Evolutionary conservation across 2,888 invertebrate genomes (phyloP).

Genomic region (Adela reaumurella): DNA sequence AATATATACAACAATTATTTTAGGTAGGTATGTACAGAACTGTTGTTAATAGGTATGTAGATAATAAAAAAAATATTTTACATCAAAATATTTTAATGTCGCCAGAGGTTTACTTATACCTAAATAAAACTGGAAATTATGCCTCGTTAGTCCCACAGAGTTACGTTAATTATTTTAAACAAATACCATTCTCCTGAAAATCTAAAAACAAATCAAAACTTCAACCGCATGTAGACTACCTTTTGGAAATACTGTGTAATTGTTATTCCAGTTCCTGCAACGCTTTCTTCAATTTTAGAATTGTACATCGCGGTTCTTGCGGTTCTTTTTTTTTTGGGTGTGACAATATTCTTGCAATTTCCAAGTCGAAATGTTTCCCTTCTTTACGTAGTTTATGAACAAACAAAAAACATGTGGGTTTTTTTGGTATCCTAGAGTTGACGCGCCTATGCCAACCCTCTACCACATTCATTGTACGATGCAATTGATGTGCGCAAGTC

Average conservation of each 20-base stretch:
- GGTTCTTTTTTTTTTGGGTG: conserved; percentile 2
- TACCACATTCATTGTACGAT: conserved; percentile 4
- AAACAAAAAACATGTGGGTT: conserved; percentile 7
- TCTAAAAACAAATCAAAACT: conserved; percentile 4
- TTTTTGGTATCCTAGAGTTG: conserved; percentile 6
- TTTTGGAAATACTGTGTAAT: conserved; percentile 6
- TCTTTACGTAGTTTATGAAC: conserved; percentile 6
- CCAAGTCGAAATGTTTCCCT: conserved; percentile 5
- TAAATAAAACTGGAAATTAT: too few species aligned
- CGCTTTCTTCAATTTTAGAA: conserved; percentile 4
- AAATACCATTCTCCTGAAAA: neutral
- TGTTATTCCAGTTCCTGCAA: conserved; percentile 4
- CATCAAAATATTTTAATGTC: too few species aligned
- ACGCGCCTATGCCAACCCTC: conserved; percentile 4
- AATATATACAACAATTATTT: too few species aligned
- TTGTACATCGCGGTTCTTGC: conserved; percentile 4
- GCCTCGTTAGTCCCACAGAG: too few species aligned
- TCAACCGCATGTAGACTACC: conserved; percentile 6
- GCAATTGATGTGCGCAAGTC: conserved; percentile 5
- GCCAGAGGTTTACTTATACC: too few species aligned
- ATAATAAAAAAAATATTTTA: too few species aligned
- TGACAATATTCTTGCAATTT: neutral
- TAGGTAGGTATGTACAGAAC: too few species aligned
- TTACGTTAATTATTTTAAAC: neutral
- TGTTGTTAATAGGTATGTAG: too few species aligned